Conservation (phyloP, 2,888 invertebrate genomes). For the Zygaena filipendulae region DNA sequence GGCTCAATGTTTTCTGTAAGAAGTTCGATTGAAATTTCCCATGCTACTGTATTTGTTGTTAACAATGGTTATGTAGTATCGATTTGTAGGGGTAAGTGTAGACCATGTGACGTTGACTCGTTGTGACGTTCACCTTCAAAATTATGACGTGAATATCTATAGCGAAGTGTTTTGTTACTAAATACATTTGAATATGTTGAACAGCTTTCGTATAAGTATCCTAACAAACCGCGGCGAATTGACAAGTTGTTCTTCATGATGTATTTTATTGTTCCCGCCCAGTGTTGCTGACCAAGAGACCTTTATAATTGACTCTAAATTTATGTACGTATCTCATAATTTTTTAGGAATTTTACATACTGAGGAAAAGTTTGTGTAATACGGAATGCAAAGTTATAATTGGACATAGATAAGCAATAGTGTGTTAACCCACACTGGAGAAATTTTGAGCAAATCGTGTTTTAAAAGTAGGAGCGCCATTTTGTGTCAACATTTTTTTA, state of each 20-base stretch:
- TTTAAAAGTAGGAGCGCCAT: too few relatives aligned
- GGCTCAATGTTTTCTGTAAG: slow-evolving; percentile 25
- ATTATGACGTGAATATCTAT: slow-evolving; percentile 53
- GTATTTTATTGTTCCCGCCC: slow-evolving; percentile 2
- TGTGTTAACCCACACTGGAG: too few relatives aligned
- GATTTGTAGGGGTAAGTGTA: slow-evolving; percentile 45
- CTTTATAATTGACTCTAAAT: slow-evolving; percentile 3
- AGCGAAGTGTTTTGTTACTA: slow-evolving; percentile 38
- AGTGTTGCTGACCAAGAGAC: slow-evolving; percentile 6
- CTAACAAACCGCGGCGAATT: too few relatives aligned
- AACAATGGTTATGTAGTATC: slow-evolving; percentile 40
- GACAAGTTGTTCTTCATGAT: slow-evolving; percentile 1
- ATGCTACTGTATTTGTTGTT: slow-evolving; percentile 32
- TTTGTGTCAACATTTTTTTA: too few relatives aligned
- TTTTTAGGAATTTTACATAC: slow-evolving; percentile 4
- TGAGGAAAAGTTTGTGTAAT: too few relatives aligned
- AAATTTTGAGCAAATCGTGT: too few relatives aligned
- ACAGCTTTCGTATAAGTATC: too few relatives aligned
- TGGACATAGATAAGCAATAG: too few relatives aligned
- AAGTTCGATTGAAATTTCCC: slow-evolving; percentile 54
- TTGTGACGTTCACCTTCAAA: slow-evolving; percentile 50
- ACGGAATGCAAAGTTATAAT: too few relatives aligned
- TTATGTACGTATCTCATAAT: too few relatives aligned
- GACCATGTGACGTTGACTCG: slow-evolving; percentile 41
- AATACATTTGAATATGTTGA: slow-evolving; percentile 28